phyloP scores from a whole-genome alignment of 2,888 invertebrate genomes.

The Macrophya alboannulata region DNA sequence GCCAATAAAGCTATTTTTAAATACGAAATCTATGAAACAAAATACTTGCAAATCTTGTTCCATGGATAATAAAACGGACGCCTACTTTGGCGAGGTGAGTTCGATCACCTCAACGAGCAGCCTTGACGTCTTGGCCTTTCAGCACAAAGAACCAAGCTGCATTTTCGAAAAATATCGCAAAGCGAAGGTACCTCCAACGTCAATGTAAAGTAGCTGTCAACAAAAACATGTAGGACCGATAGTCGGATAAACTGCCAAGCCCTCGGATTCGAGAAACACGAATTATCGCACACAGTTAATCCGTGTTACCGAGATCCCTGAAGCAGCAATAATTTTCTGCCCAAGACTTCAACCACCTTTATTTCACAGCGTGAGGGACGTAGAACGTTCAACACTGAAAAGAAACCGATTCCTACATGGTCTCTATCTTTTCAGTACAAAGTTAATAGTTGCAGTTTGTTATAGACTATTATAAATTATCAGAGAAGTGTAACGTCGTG shows the following conservation, averaged over 20 bases:
- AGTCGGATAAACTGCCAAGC: neutral
- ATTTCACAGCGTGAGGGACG: neutral
- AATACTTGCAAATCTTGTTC: neutral
- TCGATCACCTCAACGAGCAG: slow-evolving; percentile 16
- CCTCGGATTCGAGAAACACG: slow-evolving; percentile 6
- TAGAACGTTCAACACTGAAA: neutral
- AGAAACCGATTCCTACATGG: neutral
- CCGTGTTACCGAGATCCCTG: neutral
- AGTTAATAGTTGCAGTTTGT: slow-evolving; percentile 40
- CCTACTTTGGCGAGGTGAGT: neutral
- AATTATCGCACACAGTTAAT: slow-evolving; percentile 14
- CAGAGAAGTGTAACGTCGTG: neutral
- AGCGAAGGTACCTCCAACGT: neutral
- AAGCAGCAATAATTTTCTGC: neutral
- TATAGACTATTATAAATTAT: slow-evolving; percentile 47
- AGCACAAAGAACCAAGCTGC: slow-evolving; percentile 19
- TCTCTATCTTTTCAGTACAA: neutral
- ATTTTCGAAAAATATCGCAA: neutral
- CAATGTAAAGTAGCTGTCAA: slow-evolving; percentile 21
- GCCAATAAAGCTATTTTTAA: neutral
- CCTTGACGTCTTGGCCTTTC: neutral
- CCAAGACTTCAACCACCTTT: neutral
- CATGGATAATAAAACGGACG: neutral
- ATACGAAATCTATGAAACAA: neutral
- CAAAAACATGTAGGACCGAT: slow-evolving; percentile 9